Percentiles rank a stretch among this genome's conserved stretches.
Evolutionary conservation across 2,797 vertebrate genomes (phyloP).

Genomic region (Falco columbarius): DNA sequence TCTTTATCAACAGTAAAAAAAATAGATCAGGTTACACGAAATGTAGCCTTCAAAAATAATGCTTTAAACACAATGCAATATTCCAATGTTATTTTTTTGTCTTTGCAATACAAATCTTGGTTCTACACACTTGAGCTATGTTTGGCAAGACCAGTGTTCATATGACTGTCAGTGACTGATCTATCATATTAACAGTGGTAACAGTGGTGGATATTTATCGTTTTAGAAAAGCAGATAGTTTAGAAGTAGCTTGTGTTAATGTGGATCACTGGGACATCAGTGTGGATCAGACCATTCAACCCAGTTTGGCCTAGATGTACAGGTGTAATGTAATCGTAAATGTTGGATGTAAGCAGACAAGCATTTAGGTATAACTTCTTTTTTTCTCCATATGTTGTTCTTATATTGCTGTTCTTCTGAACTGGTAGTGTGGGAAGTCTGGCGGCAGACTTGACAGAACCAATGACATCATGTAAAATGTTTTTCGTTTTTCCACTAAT

Average conservation of each 20-base stretch:
- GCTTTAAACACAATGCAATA: not conserved
- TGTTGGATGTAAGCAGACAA: not conserved
- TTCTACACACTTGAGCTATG: not conserved
- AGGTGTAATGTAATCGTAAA: not conserved
- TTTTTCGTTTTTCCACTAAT: not conserved
- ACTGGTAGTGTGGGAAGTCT: not conserved
- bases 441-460: not conserved
- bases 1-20: not conserved
- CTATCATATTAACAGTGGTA: not conserved
- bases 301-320: not conserved
- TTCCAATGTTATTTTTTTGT: not conserved
- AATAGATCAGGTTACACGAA: not conserved
- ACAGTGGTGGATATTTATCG: not conserved
- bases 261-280: not conserved
- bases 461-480: not conserved
- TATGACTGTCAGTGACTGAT: not conserved
- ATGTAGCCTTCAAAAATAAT: not conserved
- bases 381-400: not conserved
- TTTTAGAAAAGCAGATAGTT: not conserved
- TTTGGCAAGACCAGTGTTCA: not conserved
- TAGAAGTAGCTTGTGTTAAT: not conserved
- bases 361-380: not conserved
- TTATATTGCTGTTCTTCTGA: not conserved
- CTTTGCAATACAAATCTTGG: not conserved
- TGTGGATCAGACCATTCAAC: not conserved